phyloP scores from a whole-genome alignment of 2,113 vertebrate species.

The Gorsachius goisagi region DNA sequence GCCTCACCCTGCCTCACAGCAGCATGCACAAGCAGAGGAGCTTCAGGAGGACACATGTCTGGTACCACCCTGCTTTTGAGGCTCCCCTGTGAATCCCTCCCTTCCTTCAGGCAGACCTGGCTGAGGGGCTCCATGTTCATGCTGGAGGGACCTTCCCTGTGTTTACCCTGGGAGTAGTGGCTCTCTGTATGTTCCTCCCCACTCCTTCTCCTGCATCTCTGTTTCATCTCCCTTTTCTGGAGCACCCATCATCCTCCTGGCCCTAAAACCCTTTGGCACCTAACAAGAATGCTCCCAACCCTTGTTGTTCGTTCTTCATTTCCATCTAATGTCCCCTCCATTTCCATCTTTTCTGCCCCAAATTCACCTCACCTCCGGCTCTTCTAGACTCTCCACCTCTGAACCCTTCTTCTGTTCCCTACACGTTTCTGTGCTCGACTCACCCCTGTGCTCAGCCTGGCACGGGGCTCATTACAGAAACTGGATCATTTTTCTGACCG shows the following conservation, averaged over 20 bases:
- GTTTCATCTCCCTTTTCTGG: neutral
- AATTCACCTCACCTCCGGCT: neutral
- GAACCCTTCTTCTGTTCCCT: neutral
- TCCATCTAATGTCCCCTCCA: neutral
- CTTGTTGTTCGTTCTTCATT: neutral
- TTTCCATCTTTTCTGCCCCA: neutral
- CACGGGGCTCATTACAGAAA: neutral
- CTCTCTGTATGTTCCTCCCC: neutral
- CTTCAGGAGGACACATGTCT: neutral
- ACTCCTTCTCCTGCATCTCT: neutral
- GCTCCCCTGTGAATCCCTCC: neutral
- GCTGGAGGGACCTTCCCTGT: neutral
- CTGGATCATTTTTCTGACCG: neutral
- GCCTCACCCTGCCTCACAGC: neutral
- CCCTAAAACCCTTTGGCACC: neutral
- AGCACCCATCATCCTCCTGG: neutral
- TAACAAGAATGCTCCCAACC: neutral
- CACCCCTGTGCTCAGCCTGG: neutral
- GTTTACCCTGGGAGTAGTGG: neutral
- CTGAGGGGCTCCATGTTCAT: neutral
- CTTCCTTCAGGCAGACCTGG: neutral
- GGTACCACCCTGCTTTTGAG: neutral
- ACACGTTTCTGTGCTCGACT: fast-evolving
- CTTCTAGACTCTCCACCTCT: neutral
- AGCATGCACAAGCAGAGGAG: fast-evolving